phyloP scores from a whole-genome alignment of 2,888 invertebrate genomes.

The Mythimna impura region DNA sequence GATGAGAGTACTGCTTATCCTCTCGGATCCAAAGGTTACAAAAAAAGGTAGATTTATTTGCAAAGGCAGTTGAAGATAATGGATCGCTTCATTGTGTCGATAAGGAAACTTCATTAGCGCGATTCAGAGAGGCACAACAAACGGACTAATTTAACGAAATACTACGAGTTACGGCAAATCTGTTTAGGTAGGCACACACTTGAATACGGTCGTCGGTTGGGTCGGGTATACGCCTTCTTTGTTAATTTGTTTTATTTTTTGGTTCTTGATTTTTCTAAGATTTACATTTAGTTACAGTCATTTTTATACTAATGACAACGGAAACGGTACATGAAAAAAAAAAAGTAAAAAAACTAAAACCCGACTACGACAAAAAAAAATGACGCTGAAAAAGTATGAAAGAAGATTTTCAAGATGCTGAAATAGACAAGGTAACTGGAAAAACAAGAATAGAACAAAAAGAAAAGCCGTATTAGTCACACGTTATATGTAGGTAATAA shows the following conservation, averaged over 20 bases:
- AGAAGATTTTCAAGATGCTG: too few species aligned
- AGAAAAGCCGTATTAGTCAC: too few species aligned
- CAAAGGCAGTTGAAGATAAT: slow-evolving; percentile 40
- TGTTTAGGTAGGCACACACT: slow-evolving; percentile 38
- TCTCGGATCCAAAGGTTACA: background rate
- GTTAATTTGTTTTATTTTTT: slow-evolving; percentile 10
- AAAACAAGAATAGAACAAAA: too few species aligned
- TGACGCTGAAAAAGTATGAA: too few species aligned
- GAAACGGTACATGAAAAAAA: too few species aligned
- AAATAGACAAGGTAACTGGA: too few species aligned
- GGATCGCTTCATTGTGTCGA: slow-evolving; percentile 44
- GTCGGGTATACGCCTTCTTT: slow-evolving; percentile 14
- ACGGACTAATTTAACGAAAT: slow-evolving; percentile 62
- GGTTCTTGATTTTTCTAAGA: too few species aligned
- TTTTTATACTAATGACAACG: too few species aligned
- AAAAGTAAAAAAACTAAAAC: too few species aligned
- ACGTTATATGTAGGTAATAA: too few species aligned
- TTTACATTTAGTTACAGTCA: too few species aligned
- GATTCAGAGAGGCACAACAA: slow-evolving; percentile 58
- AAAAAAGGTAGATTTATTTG: slow-evolving; percentile 18
- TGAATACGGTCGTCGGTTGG: background rate
- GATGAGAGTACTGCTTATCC: slow-evolving; percentile 3
- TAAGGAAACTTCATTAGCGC: slow-evolving; percentile 61
- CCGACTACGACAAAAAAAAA: too few species aligned
- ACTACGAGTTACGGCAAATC: slow-evolving; percentile 51